Percentiles rank a stretch among this genome's conserved stretches.
These are phyloP conservation scores for Anastrepha obliqua DNA, from an alignment of 1,140 invertebrate genomes.

Conservation along the genomic window DNA sequence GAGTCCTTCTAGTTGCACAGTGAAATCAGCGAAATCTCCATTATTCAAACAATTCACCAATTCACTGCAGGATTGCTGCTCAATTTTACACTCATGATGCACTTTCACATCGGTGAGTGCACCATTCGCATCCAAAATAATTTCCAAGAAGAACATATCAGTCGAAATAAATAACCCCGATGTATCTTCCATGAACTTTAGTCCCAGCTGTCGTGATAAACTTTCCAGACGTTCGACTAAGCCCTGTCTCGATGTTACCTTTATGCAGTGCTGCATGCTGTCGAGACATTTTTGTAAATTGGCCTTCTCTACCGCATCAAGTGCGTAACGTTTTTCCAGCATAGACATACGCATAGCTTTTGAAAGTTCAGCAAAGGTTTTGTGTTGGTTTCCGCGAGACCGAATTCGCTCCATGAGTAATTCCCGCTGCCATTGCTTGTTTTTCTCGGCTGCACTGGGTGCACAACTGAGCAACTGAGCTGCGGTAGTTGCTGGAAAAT, in stretches of 20 bases:
- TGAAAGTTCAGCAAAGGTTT: conserved; percentile 87
- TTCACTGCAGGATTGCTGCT: conserved; percentile 86
- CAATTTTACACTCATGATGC: conserved; percentile 74
- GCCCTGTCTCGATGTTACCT: conserved; percentile 91
- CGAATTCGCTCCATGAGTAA: conserved; percentile 92
- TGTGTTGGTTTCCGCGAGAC: conserved; percentile 82
- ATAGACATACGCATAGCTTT: conserved; percentile 89
- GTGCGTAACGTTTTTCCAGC: conserved; percentile 87
- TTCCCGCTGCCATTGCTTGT: conserved; percentile 85
- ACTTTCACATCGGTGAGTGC: conserved; percentile 92
- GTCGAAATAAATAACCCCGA: conserved; percentile 89
- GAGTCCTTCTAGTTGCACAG: conserved; percentile 91
- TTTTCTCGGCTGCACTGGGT: conserved; percentile 75
- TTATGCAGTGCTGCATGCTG: conserved; percentile 94
- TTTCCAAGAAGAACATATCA: conserved; percentile 97
- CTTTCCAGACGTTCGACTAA: conserved; percentile 94
- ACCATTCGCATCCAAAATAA: conserved; percentile 87
- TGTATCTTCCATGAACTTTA: conserved; percentile 72
- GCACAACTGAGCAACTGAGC: conserved; percentile 38
- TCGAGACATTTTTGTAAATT: conserved; percentile 93
- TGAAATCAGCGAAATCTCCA: conserved; percentile 94
- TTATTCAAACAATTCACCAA: conserved; percentile 85
- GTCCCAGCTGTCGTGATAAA: conserved; percentile 89
- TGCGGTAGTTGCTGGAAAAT: conserved; percentile 35
- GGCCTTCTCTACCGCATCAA: conserved; percentile 89